Conservation (phyloP, 2,797 vertebrate genomes). For the Pseudochaenichthys georgianus region DNA sequence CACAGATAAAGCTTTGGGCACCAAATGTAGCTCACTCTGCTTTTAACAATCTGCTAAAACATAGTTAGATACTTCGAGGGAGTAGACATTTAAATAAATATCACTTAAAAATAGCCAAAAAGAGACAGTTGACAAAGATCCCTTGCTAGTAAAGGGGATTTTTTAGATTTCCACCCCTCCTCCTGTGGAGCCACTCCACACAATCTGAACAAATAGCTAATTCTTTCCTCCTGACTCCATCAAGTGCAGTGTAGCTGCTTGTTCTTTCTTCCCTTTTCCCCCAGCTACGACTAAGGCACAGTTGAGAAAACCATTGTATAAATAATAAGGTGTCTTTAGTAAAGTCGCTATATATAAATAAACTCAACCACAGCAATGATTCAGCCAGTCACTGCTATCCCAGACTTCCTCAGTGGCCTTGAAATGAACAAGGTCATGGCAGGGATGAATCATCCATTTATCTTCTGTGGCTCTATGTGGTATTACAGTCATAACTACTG, state of each 20-base stretch:
- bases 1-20: constrained; percentile 40
- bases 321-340: not conserved
- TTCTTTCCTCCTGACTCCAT: constrained; percentile 31
- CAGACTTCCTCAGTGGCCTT: not conserved
- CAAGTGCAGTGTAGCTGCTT: constrained; percentile 17
- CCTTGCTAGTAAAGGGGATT: not conserved
- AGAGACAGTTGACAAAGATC: constrained; percentile 31
- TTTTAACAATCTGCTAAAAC: constrained; percentile 30
- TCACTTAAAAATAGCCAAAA: constrained; percentile 42
- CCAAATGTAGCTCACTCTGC: constrained; percentile 23
- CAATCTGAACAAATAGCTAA: constrained; percentile 34
- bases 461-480: not conserved
- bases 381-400: not conserved
- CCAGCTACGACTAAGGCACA: not conserved
- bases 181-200: constrained; percentile 23
- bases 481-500: not conserved
- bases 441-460: constrained; percentile 18
- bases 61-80: constrained; percentile 15
- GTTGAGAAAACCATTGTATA: not conserved
- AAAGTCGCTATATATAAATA: constrained; percentile 7
- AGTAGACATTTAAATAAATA: constrained; percentile 26
- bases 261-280: constrained; percentile 13
- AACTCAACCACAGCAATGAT: constrained; percentile 1
- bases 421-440: constrained; percentile 2
- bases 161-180: not conserved